Percentiles rank a stretch among this genome's conserved stretches.
These are phyloP conservation scores for Mirounga angustirostris DNA, from an alignment of 2,113 vertebrate species.

Conservation along the genomic window DNA sequence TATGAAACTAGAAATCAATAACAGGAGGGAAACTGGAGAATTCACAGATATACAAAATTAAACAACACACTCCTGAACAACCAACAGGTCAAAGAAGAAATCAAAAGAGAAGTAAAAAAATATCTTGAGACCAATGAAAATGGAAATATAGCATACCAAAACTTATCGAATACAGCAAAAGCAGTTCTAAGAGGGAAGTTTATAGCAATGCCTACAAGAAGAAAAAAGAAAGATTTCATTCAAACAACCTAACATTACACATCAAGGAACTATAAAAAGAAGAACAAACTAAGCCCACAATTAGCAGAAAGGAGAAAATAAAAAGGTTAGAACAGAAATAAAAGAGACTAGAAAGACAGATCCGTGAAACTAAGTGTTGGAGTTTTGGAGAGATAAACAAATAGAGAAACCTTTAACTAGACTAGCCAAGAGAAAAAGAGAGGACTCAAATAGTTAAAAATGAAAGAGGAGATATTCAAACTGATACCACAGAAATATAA, in stretches of 20 bases:
- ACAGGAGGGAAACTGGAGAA: neutral
- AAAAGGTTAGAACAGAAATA: neutral
- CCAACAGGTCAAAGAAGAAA: neutral
- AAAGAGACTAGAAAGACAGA: neutral
- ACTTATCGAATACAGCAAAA: neutral
- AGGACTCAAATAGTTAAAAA: neutral
- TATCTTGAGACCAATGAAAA: neutral
- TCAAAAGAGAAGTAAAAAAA: neutral
- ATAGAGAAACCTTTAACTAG: neutral
- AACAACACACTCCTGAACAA: neutral
- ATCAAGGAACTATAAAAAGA: neutral
- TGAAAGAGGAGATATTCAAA: neutral
- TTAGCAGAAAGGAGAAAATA: neutral
- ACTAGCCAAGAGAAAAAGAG: neutral
- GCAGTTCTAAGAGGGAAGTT: neutral
- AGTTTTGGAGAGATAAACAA: neutral
- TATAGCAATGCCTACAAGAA: neutral
- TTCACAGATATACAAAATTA: neutral
- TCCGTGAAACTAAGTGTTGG: neutral
- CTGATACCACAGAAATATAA: conserved; percentile 4
- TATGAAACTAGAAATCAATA: neutral
- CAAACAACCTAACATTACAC: neutral
- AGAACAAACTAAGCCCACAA: neutral
- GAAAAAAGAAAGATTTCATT: neutral
- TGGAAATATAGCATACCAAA: neutral